Percentiles rank a stretch among this genome's conserved stretches.
phyloP scores from a whole-genome alignment of 2,888 invertebrate genomes.

The Dichetophora obliterata region DNA sequence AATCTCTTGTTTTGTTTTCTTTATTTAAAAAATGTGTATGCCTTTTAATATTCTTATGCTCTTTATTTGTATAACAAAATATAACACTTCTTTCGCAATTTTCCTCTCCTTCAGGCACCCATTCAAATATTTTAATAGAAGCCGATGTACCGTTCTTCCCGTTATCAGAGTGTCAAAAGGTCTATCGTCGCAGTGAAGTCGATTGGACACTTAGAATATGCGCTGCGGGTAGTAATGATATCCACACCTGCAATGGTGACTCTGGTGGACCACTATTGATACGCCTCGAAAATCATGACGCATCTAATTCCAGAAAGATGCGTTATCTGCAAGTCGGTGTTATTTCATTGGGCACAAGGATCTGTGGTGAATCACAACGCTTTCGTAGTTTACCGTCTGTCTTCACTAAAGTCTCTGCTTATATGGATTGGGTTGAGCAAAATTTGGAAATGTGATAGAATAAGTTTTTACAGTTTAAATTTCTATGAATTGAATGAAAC shows the following conservation, averaged over 20 bases:
- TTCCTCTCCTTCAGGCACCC: not conserved
- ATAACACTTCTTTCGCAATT: not conserved
- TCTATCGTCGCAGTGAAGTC: not conserved
- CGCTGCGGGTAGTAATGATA: conserved; percentile 8
- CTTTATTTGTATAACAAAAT: not conserved
- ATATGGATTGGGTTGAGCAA: conserved; percentile 22
- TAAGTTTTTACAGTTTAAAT: no score
- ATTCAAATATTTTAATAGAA: conserved; percentile 16
- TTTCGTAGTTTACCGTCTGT: not conserved
- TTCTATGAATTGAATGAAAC: no score
- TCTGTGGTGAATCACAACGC: not conserved
- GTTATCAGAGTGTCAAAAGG: not conserved
- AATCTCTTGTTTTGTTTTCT: no score
- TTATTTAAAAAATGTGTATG: no score
- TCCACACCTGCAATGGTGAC: conserved; percentile 18
- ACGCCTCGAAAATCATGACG: not conserved
- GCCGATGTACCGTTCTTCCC: conserved; percentile 22
- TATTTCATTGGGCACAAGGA: not conserved
- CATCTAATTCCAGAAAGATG: not conserved
- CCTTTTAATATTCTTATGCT: no score
- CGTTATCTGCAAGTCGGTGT: conserved; percentile 30
- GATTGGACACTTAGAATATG: not conserved
- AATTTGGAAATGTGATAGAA: not conserved
- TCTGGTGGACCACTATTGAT: not conserved
- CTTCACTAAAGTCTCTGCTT: conserved; percentile 14